Evolutionary conservation across 2,113 vertebrate genomes (phyloP).

Genomic region (Polyodon spathula): DNA sequence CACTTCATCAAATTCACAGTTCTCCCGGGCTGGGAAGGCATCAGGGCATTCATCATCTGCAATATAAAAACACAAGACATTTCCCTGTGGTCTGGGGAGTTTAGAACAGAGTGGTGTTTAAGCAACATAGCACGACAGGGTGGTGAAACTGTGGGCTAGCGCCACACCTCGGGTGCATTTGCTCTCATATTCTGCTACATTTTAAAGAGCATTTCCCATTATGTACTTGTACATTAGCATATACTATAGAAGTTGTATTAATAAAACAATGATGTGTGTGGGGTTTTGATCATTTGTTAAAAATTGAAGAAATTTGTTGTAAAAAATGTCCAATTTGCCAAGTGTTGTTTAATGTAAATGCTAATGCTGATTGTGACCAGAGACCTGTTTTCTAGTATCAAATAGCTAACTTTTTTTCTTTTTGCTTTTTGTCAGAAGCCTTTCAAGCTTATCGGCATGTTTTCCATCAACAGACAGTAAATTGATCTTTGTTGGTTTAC

Average conservation of each 20-base stretch:
- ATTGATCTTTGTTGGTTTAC: too few species aligned
- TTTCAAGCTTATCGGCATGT: too few species aligned
- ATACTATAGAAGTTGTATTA: neutral
- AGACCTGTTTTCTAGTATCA: too few species aligned
- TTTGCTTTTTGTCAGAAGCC: too few species aligned
- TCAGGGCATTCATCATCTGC: conserved; percentile 33
- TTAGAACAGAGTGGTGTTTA: neutral
- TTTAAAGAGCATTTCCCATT: neutral
- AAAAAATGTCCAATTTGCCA: too few species aligned
- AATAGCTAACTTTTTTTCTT: too few species aligned
- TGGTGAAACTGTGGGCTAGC: neutral
- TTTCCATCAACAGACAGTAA: too few species aligned
- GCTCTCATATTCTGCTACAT: neutral
- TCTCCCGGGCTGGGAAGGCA: conserved; percentile 27
- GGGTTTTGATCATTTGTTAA: too few species aligned
- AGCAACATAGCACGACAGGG: neutral
- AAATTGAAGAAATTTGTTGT: too few species aligned
- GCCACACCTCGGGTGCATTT: neutral
- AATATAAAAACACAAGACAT: neutral
- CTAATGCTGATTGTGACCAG: too few species aligned
- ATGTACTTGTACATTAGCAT: neutral
- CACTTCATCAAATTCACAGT: conserved; percentile 33
- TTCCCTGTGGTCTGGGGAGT: neutral
- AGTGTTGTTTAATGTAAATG: too few species aligned
- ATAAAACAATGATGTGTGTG: too few species aligned